Percentiles rank a stretch among this genome's conserved stretches.
phyloP scores from a whole-genome alignment of 2,113 vertebrate genomes.

The Rissa tridactyla region DNA sequence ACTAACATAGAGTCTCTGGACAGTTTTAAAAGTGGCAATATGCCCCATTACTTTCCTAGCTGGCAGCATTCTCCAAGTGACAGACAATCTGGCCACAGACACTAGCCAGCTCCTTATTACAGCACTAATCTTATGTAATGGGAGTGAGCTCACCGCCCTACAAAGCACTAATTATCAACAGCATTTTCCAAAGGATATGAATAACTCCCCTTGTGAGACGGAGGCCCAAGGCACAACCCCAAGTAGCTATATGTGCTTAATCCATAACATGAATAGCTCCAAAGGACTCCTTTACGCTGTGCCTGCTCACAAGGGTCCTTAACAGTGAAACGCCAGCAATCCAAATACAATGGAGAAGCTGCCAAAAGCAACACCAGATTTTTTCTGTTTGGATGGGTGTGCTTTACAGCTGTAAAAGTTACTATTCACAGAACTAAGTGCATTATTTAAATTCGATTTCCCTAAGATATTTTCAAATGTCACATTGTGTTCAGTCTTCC shows the following conservation, averaged over 20 bases:
- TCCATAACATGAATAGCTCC: conserved; percentile 45
- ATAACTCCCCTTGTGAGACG: conserved; percentile 60
- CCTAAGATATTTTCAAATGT: conserved; percentile 14
- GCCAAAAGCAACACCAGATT: conserved; percentile 58
- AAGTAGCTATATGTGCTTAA: conserved; percentile 46
- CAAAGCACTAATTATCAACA: conserved; percentile 78
- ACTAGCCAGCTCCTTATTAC: conserved; percentile 66
- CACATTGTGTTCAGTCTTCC: background rate
- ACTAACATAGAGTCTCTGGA: conserved; percentile 48
- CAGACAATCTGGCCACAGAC: conserved; percentile 64
- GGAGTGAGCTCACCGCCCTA: conserved; percentile 72
- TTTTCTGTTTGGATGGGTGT: conserved; percentile 17
- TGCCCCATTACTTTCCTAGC: conserved; percentile 60
- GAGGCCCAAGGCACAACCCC: conserved; percentile 51
- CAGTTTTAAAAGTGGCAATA: conserved; percentile 64
- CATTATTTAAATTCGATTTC: conserved; percentile 60
- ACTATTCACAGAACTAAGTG: conserved; percentile 45
- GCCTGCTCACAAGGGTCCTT: conserved; percentile 54
- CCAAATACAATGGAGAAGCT: conserved; percentile 49
- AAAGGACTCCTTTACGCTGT: conserved; percentile 13
- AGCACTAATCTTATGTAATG: conserved; percentile 75
- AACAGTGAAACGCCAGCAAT: conserved; percentile 10
- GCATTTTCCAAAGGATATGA: conserved; percentile 72
- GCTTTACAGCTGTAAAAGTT: conserved; percentile 38
- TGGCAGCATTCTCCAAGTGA: conserved; percentile 57